Evolutionary conservation across 2,113 vertebrate species (phyloP).

Genomic region (Ammodytes marinus): DNA sequence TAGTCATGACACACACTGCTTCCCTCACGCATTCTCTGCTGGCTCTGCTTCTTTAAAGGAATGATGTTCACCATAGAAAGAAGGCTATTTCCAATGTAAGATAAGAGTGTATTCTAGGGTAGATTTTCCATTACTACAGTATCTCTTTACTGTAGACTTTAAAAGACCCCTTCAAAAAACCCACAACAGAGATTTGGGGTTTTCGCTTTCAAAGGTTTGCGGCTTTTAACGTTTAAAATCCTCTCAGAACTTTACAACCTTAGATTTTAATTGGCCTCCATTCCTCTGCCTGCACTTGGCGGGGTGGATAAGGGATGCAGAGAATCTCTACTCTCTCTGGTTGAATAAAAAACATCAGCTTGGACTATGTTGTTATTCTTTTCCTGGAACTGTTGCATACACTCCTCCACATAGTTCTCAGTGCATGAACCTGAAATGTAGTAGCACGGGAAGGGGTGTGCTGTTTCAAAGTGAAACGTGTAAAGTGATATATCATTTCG

Average conservation of each 20-base stretch:
- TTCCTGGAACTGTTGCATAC: slow-evolving; percentile 47
- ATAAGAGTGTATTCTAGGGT: slow-evolving; percentile 48
- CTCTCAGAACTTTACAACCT: slow-evolving; percentile 60
- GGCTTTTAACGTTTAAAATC: slow-evolving; percentile 72
- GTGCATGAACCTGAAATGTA: slow-evolving; percentile 42
- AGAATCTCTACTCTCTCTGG: slow-evolving; percentile 25
- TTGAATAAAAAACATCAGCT: slow-evolving; percentile 35
- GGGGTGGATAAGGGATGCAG: slow-evolving; percentile 39
- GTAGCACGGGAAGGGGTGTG: too few species aligned
- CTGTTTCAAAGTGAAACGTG: too few species aligned
- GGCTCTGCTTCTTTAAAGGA: slow-evolving; percentile 34
- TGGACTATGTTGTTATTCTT: slow-evolving; percentile 46
- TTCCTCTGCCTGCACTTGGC: slow-evolving; percentile 39
- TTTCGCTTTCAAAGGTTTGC: slow-evolving; percentile 54
- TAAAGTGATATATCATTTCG: too few species aligned
- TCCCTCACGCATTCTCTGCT: background rate
- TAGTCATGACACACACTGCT: slow-evolving; percentile 23
- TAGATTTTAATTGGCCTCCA: slow-evolving; percentile 69
- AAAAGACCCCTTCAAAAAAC: slow-evolving; percentile 30
- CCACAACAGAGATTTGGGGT: slow-evolving; percentile 35
- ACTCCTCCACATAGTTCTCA: slow-evolving; percentile 63
- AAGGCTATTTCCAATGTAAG: slow-evolving; percentile 58
- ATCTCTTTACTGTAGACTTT: slow-evolving; percentile 32
- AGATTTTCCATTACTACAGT: slow-evolving; percentile 42
- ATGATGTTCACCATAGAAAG: slow-evolving; percentile 42